Percentiles rank a stretch among this genome's conserved stretches.
phyloP scores from a whole-genome alignment of 1,140 invertebrate genomes.

The Lethrus apterus region DNA sequence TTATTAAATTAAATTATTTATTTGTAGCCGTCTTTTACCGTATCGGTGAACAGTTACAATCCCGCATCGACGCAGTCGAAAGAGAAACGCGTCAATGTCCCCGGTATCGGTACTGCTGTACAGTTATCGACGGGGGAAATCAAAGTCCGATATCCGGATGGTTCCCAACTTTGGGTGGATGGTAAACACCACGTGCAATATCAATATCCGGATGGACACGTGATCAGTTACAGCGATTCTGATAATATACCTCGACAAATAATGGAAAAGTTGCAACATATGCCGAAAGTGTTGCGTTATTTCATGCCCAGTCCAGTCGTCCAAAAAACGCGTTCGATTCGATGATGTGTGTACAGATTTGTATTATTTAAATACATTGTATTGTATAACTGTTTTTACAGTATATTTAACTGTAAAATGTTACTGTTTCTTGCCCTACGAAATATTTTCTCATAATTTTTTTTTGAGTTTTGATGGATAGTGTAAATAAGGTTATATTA shows the following conservation, averaged over 20 bases:
- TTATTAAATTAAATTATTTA: background rate
- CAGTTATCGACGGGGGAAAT: conserved; percentile 46
- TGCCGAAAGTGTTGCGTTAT: conserved; percentile 36
- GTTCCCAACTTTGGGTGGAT: conserved; percentile 40
- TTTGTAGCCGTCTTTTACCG: conserved; percentile 32
- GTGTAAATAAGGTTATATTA: no score
- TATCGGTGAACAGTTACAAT: conserved; percentile 1
- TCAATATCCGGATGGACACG: conserved; percentile 31
- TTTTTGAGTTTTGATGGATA: no score
- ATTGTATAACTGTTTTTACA: no score
- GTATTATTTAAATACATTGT: no score
- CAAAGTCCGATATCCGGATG: conserved; percentile 46
- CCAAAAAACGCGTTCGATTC: no score
- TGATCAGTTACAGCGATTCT: conserved; percentile 28
- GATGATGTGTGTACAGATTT: no score
- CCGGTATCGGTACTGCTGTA: conserved; percentile 43
- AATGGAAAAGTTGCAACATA: conserved; percentile 35
- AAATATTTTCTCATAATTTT: no score
- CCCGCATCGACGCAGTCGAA: conserved; percentile 27
- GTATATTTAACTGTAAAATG: no score
- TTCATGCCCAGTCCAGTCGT: conserved; percentile 21
- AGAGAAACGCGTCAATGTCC: conserved; percentile 38
- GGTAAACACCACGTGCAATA: conserved; percentile 33
- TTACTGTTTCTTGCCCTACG: no score
- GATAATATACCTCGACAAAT: conserved; percentile 34